These are phyloP conservation scores for Junco hyemalis DNA, from an alignment of 2,113 vertebrate species.

Conservation along the genomic window DNA sequence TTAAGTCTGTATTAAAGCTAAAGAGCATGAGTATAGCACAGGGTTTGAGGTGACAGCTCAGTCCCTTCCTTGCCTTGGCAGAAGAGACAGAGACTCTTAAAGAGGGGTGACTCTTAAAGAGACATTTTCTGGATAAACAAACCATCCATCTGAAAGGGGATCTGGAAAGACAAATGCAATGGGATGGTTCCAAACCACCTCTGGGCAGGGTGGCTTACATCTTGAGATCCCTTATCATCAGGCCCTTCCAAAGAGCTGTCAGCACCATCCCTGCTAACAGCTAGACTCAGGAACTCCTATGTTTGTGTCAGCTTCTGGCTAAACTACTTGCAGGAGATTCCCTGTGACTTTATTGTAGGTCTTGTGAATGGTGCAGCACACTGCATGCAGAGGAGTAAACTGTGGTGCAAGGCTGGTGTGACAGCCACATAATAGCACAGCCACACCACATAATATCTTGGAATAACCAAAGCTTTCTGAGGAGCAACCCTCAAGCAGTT, in stretches of 20 bases:
- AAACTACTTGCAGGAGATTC: background rate
- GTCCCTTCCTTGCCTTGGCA: background rate
- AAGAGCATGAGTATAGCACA: background rate
- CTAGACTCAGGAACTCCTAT: background rate
- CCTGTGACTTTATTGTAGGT: background rate
- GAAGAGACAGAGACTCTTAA: background rate
- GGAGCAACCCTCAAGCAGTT: background rate
- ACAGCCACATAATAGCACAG: background rate
- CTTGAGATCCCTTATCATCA: background rate
- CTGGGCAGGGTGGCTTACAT: background rate
- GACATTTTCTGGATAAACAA: background rate
- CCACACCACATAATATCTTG: background rate
- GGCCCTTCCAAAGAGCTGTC: background rate
- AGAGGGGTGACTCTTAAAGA: background rate
- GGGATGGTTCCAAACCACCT: background rate
- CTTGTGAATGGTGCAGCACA: background rate
- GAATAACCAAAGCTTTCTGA: background rate
- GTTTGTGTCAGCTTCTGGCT: background rate
- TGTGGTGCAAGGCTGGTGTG: background rate
- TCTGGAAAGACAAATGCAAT: background rate
- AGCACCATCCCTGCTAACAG: background rate
- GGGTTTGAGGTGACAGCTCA: background rate
- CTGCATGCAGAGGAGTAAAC: background rate
- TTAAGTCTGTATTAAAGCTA: background rate
- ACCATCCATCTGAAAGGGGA: background rate